Evolutionary conservation across 2,888 invertebrate species (phyloP), one percentile per base, ranked within the genome.

Genomic region (Watsonalla cultraria): DNA sequence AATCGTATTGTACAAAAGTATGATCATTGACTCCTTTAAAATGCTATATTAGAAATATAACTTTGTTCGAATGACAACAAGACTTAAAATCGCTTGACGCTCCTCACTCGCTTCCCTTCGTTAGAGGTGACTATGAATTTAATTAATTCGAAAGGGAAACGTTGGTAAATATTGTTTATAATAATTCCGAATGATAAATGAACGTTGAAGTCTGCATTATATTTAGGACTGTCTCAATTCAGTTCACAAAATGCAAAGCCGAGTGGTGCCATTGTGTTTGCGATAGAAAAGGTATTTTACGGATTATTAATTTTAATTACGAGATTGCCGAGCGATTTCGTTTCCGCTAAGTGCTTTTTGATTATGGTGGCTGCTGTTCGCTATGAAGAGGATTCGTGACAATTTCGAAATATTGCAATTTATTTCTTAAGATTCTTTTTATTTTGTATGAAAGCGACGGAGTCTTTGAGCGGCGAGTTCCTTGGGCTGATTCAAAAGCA

Each of bases 71-170:
- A 51, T 54, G 42, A 52, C 56, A 55, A 51, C 47, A 61, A 50
- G 48, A 54, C 53, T 48, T 54, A 46, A 54, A 55, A 54, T 61
- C 53, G 49, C 37, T 53, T 50, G 46, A 47, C 45, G 45, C 52
- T 49, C 52, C 61, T 64, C 49, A 54, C 60, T 56, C 59, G 54
- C 53, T 61, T 62, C 60, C 61, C 62, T 54, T 65, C 64, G 57
- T 64, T 66, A 64, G 62, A 61, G 61, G 66, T 62, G 72, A 68
- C 72, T 76, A 78, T 72, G 73, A 82, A 82, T 82, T 81, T 78
- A 82, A 84, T 84, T 84, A 86, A 82, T 80, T 71, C 74, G 70
- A 76, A 78, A 72, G 73, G 70, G 71, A 74, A 75, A 70, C 65
- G 67, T 65, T 58, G 53, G 68, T 72, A 76, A 77, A 78, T 77